Conservation (phyloP, 2,113 vertebrate genomes). For the Vulpes ferrilata region DNA sequence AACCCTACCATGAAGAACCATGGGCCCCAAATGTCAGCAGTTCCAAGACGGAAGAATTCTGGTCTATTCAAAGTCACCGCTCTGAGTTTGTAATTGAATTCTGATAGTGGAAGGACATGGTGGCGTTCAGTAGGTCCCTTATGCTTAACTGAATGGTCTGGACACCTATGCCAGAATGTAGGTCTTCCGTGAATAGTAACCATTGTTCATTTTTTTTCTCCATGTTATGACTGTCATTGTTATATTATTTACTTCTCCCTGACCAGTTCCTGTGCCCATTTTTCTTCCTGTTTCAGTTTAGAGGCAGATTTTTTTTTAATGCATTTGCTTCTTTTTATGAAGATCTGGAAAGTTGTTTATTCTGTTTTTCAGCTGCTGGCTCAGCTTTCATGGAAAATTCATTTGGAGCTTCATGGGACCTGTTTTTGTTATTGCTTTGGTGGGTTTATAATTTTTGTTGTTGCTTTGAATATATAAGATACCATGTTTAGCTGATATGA, state of each 20-base stretch:
- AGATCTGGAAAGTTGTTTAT: not conserved
- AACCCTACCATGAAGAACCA: not conserved
- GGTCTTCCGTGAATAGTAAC: not conserved
- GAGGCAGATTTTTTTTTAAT: not conserved
- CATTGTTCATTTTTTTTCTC: not conserved
- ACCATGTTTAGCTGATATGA: not conserved
- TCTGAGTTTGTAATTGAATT: not conserved
- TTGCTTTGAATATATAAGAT: not conserved
- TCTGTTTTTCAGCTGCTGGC: conserved; percentile 87
- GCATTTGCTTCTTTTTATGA: not conserved
- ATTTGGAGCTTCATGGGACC: conserved; percentile 87
- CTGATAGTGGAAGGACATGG: not conserved
- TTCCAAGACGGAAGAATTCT: too few species aligned
- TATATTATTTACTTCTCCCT: not conserved
- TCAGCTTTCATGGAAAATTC: conserved; percentile 74
- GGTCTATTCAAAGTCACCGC: not conserved
- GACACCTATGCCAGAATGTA: not conserved
- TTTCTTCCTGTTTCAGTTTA: not conserved
- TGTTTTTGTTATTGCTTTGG: conserved; percentile 81
- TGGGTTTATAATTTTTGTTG: conserved; percentile 70
- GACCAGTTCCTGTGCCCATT: not conserved
- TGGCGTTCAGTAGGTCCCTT: not conserved
- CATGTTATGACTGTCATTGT: not conserved
- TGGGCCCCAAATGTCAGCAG: not conserved
- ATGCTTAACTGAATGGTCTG: not conserved